Base-by-base conservation (phyloP, 2,113 vertebrate genomes). In the Bambusicola thoracicus region DNA sequence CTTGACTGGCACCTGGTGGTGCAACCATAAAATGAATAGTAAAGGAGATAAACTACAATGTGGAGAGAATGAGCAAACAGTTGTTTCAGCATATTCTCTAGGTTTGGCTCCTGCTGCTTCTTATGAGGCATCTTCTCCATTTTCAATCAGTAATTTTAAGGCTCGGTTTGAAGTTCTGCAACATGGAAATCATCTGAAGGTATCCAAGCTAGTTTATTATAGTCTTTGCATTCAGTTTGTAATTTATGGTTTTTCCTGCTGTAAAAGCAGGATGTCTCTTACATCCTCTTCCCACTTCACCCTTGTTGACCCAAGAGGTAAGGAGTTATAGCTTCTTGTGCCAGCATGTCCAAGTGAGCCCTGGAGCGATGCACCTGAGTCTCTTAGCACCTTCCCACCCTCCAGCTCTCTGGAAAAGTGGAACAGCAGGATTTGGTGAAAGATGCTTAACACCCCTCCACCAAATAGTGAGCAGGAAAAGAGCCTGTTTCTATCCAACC, bases 281-380 rank as follows among this genome's bases (percentile, higher is more conserved):
- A 48, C 36, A 72, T 72, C 27, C 10, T 70, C 93, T 91, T 27
- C 63, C 36, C 8, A 19, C 51, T 85, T 88, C 73, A 91, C 73
- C 65, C 83, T 66, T 81, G 21, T 69, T 86, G 90, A 78, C 48
- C 82, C 11, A 13, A 62, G 85, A 87, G 80, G 80, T 13, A 0
- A 0, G 1, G 72, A 87, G 85, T 70, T 81, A 46, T 17, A 44
- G 11, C 22, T 77, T 11, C 36, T 30, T 63, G 36, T 80, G 89
- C 63, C 74, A 91, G 59, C 70, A 46, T 8, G 20, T 46, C 41
- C 74, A 90, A 53, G 90, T 10, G 17, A 80, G 75, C 91, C 85
- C 85, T 67, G 72, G 10, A 41, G 81, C 75, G n/a, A 75, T 83
- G 87, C 87, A 91, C 89, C 89, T 87, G 87, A 77, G 25, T 51